Base-by-base conservation (phyloP, 2,888 invertebrate genomes). In the Troides helena region DNA sequence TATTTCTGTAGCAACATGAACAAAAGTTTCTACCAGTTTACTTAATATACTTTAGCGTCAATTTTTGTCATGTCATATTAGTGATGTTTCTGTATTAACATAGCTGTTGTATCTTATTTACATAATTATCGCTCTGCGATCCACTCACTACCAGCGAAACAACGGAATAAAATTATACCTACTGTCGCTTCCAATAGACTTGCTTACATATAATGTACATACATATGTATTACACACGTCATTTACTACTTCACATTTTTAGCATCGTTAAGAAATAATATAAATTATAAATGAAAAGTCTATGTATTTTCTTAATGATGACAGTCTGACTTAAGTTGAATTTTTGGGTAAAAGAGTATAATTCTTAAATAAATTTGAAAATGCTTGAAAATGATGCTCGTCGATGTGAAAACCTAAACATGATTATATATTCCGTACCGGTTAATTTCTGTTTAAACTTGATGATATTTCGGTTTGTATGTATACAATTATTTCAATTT, bases 71-170 rank as follows among this genome's bases (percentile, higher is more conserved):
- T 30, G 14, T 60, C 23, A 30, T 21, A 67, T 30, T 3, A 30
- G 57, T 21, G 53, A 21, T 53, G 53, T 68, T 17, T 36, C 0
- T 56, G 25, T 61, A 36, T 63, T 50, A 61, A 39, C 23, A 10
- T 62, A 30, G 2, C 17, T 21, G 65, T 58, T 66, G 21, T 43
- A 53, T 72, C 75, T 75, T 72, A 84, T 85, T 86, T 83, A 77
- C 82, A 84, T 86, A 74, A 82, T 84, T 82, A 84, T 83, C 80
- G 74, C 74, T 76, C 74, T 76, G 71, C 76, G 74, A 77, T 80
- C 79, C 74, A 69, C 72, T 71, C 74, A 69, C 72, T 71, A 74
- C 75, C 77, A 30, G 74, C 75, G 73, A 72, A 63, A 23, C 30
- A 21, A 58, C 12, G 18, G 18, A 65, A 46, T 25, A 23, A 61